Evolutionary conservation across 2,888 invertebrate genomes (phyloP).

Genomic region (Acronicta alni): DNA sequence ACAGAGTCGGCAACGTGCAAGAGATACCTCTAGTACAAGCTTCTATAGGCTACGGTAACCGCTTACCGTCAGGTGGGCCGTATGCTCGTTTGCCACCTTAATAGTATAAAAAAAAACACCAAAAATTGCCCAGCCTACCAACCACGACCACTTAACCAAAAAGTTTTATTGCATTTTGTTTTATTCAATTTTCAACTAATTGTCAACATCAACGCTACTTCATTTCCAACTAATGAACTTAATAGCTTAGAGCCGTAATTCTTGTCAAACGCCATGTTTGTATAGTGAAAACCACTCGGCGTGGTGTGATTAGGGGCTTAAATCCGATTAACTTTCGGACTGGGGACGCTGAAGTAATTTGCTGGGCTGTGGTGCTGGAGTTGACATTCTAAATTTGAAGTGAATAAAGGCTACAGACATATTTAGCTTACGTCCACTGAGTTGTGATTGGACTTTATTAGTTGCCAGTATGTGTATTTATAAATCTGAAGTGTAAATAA

Average conservation of each 20-base stretch:
- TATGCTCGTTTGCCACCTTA: too few species aligned
- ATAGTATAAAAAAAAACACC: too few species aligned
- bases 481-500: too few species aligned
- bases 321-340: constrained; percentile 53
- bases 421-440: not conserved
- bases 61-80: too few species aligned
- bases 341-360: constrained; percentile 41
- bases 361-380: constrained; percentile 17
- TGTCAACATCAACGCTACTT: too few species aligned
- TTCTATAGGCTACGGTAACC: too few species aligned
- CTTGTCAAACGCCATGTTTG: constrained; percentile 25
- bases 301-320: constrained; percentile 42
- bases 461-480: not conserved
- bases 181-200: too few species aligned
- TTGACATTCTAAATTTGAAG: constrained; percentile 22
- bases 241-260: constrained; percentile 7
- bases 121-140: too few species aligned
- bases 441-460: constrained; percentile 5
- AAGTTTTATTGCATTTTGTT: too few species aligned
- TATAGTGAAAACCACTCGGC: constrained; percentile 40
- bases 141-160: too few species aligned
- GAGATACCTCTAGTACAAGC: too few species aligned
- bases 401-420: constrained; percentile 8
- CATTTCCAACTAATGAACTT: constrained; percentile 10
- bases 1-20: too few species aligned